Base-by-base conservation (phyloP, 1,140 invertebrate genomes). In the Pemphigus obesinymphae region DNA sequence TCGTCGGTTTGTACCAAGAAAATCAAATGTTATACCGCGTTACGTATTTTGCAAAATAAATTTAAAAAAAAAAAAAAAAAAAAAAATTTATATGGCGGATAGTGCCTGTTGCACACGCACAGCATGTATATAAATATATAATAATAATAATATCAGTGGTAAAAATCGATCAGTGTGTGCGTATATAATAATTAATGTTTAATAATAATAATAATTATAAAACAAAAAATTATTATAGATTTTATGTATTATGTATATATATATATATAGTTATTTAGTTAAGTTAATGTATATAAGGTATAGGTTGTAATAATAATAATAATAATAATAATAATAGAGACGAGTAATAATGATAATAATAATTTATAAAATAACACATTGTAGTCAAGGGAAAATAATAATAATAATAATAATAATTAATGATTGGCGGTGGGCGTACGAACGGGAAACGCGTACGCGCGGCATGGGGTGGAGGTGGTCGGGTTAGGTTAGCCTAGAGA, bases 381-480 rank as follows among this genome's bases (percentile, higher is more conserved):
- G 26, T 31, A 68, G 80, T 66, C 40, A 61, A 40, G 34, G 8
- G 23, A 40, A 40, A 40, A 58, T 66, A 3, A 66, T 48, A 68
- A 66, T 82, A 82, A 82, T 61, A 82, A 63, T 81, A 82, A 50
- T 50, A 50, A 66, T 82, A 66, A 82, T 68, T 26, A 72, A 53
- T 40, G 20, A 23, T 63, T 48, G 20, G 20, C 29, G 34, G 45
- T 17, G 13, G 2, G n/a, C 29, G 26, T 68, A 23, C 43, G 73
- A 76, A 75, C 43, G 43, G 48, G 63, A 34, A 15, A 50, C 26
- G 31, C 34, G 26, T 23, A 15, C 20, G 2, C 34, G 11, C n/a
- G 34, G n/a, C 50, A 6, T n/a, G n/a, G 5, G 20, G 50, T n/a
- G 20, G 20, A 3, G 50, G 50, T 17, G 34, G 11, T 31, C 58